Percentiles rank a stretch among this genome's conserved stretches.
phyloP scores from a whole-genome alignment of 2,113 vertebrate species.

The Picathartes gymnocephalus region DNA sequence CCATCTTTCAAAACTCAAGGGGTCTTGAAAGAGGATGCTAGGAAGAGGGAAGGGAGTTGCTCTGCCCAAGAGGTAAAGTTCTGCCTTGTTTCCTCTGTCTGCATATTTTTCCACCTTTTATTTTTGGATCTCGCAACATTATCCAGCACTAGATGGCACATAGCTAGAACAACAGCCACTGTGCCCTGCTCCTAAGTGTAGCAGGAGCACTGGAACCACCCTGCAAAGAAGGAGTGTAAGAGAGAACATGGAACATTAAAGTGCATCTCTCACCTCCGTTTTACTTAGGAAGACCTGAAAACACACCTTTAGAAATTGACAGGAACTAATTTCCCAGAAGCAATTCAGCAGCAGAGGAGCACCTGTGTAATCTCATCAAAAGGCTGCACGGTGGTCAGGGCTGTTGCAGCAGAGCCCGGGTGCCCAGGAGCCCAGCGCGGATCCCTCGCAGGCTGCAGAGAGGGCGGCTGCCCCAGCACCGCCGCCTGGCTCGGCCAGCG shows the following conservation, averaged over 20 bases:
- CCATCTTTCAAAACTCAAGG: neutral
- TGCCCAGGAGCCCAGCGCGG: neutral
- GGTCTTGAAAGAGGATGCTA: neutral
- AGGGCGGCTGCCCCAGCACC: neutral
- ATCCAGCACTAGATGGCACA: neutral
- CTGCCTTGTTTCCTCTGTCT: neutral
- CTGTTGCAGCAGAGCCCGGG: accelerated
- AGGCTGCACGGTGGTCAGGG: accelerated
- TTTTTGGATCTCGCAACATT: constrained; percentile 32
- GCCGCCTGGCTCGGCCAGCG: neutral
- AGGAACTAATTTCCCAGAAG: neutral
- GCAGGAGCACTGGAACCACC: neutral
- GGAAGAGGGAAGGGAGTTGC: neutral
- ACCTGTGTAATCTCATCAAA: neutral
- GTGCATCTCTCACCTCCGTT: neutral
- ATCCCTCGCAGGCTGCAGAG: accelerated
- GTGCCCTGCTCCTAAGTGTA: accelerated
- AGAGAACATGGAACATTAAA: neutral
- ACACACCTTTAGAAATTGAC: neutral
- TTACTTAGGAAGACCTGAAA: neutral
- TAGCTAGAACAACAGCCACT: neutral
- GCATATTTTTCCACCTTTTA: neutral
- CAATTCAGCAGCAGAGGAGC: neutral
- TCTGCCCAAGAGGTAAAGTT: neutral
- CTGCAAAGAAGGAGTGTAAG: accelerated